phyloP scores from a whole-genome alignment of 2,888 invertebrate genomes.

The Amitus sp. region DNA sequence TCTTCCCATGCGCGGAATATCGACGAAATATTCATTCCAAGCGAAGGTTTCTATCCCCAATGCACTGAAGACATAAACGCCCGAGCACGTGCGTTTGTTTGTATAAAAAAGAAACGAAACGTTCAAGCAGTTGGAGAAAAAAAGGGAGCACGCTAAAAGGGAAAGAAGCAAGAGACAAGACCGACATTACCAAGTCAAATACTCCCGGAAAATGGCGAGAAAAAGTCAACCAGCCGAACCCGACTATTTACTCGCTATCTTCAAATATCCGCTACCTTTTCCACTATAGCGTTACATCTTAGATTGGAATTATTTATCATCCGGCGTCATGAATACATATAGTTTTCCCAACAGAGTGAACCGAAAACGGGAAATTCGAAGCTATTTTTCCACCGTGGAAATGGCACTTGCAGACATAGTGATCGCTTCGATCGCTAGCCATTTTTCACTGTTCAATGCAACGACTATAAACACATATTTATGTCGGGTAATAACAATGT shows the following conservation, averaged over 20 bases:
- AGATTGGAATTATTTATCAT: conserved; percentile 46
- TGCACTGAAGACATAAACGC: conserved; percentile 6
- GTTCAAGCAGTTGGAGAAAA: neutral
- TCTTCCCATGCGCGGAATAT: too few relatives aligned
- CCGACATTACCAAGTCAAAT: conserved; percentile 64
- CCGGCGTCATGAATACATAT: conserved; percentile 51
- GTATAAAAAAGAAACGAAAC: conserved; percentile 23
- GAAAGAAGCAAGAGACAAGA: conserved; percentile 34
- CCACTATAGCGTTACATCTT: conserved; percentile 24
- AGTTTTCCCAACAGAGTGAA: conserved; percentile 34
- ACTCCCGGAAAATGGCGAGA: conserved; percentile 52
- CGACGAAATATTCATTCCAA: too few relatives aligned
- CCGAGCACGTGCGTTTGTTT: conserved; percentile 38
- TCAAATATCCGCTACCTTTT: conserved; percentile 43
- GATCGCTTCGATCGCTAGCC: conserved; percentile 1
- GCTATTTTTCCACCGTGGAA: neutral
- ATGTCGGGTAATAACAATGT: conserved; percentile 16
- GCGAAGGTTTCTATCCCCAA: too few relatives aligned
- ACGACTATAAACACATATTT: neutral
- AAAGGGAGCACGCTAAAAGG: conserved; percentile 2
- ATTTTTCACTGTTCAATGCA: neutral
- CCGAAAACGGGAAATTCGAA: too few relatives aligned
- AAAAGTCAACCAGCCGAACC: conserved; percentile 45
- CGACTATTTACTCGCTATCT: conserved; percentile 36
- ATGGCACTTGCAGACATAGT: conserved; percentile 2